phyloP scores from a whole-genome alignment of 2,113 vertebrate genomes.

The Aphyosemion australe region DNA sequence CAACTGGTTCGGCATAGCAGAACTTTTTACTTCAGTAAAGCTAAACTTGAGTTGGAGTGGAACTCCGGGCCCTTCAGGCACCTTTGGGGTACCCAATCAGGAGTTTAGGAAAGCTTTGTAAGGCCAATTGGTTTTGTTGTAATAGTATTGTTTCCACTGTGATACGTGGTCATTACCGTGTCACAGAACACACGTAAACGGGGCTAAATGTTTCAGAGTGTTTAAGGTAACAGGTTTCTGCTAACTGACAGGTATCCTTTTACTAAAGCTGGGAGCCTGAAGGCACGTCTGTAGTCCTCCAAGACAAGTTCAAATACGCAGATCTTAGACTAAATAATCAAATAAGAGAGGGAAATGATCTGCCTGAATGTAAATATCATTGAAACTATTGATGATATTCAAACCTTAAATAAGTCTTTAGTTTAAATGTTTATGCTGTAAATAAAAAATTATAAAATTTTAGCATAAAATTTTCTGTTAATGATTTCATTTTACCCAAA shows the following conservation, averaged over 20 bases:
- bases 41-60: not conserved
- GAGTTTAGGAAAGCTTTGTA: conserved; percentile 13
- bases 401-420: too few species aligned
- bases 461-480: too few species aligned
- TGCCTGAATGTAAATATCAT: too few species aligned
- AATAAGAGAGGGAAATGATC: not conserved
- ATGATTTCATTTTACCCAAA: too few species aligned
- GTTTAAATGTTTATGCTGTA: too few species aligned
- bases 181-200: conserved; percentile 20
- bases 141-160: conserved; percentile 43
- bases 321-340: too few species aligned
- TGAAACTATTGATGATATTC: too few species aligned
- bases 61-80: conserved; percentile 5
- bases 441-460: too few species aligned
- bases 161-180: conserved; percentile 41
- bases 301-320: not conserved
- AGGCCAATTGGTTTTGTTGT: conserved; percentile 40
- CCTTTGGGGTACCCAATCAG: conserved; percentile 1
- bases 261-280: conserved; percentile 17
- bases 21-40: not conserved
- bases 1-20: too few species aligned
- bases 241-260: conserved; percentile 26
- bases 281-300: conserved; percentile 10
- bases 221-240: conserved; percentile 17
- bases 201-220: conserved; percentile 44